A percentile compares a stretch with the other conserved stretches of the same genome.
phyloP scores from a whole-genome alignment of 2,113 vertebrate genomes.

The Caranx ignobilis region DNA sequence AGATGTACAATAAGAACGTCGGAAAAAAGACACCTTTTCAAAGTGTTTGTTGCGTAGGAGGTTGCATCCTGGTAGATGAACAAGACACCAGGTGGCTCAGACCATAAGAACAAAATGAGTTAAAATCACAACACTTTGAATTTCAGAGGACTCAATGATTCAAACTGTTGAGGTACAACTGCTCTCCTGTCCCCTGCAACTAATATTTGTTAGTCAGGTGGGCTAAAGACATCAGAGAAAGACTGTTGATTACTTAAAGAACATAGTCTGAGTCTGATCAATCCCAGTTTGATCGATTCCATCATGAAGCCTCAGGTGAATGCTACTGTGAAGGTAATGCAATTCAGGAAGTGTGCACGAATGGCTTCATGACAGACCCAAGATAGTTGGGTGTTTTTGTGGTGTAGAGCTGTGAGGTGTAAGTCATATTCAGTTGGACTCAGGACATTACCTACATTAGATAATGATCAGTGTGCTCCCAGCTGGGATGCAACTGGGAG shows the following conservation, averaged over 20 bases:
- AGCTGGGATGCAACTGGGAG: too few species aligned
- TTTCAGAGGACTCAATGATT: not conserved
- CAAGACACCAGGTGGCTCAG: constrained; percentile 54
- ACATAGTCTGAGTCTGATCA: not conserved
- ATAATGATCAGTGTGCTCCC: too few species aligned
- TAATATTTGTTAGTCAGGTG: not conserved
- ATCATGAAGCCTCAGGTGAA: not conserved
- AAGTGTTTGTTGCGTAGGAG: constrained; percentile 55
- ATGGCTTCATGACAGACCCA: too few species aligned
- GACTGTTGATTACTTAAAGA: not conserved
- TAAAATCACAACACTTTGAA: constrained; percentile 18
- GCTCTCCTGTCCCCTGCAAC: not conserved
- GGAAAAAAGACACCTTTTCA: constrained; percentile 37
- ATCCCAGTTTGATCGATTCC: not conserved
- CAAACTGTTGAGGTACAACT: not conserved
- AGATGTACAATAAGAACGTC: constrained; percentile 14
- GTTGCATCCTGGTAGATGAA: constrained; percentile 48
- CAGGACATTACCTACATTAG: too few species aligned
- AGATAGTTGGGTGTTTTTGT: too few species aligned
- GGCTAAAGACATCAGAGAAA: constrained; percentile 1
- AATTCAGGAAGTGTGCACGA: too few species aligned
- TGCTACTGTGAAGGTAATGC: too few species aligned
- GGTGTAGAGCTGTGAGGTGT: too few species aligned
- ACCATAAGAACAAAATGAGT: constrained; percentile 46
- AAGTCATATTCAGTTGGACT: too few species aligned